Evolutionary conservation across 2,888 invertebrate genomes (phyloP).

Genomic region (Aspidiotus rigidus): DNA sequence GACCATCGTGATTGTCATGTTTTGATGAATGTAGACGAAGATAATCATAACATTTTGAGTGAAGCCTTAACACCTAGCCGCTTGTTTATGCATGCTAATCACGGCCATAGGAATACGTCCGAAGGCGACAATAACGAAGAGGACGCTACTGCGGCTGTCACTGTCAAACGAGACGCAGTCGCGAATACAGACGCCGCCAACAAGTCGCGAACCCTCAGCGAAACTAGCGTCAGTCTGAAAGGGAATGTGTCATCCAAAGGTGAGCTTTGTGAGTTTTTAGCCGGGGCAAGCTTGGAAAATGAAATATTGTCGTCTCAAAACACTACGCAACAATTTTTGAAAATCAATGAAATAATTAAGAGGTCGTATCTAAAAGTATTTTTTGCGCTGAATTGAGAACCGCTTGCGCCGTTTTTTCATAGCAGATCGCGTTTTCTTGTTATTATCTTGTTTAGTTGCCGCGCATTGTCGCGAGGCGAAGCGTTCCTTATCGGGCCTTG

Average conservation of each 20-base stretch:
- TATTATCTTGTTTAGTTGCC: too few species aligned
- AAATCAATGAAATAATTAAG: too few species aligned
- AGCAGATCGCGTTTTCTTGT: too few species aligned
- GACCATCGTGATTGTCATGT: slow-evolving; percentile 11
- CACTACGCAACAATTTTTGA: too few species aligned
- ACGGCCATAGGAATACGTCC: slow-evolving; percentile 26
- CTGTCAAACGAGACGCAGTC: slow-evolving; percentile 13
- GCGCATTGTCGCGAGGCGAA: too few species aligned
- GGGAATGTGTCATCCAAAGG: slow-evolving; percentile 6
- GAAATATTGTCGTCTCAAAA: too few species aligned
- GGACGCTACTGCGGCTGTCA: background rate
- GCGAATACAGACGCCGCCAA: background rate
- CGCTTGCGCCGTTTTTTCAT: too few species aligned
- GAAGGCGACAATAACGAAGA: slow-evolving; percentile 22
- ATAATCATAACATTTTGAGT: slow-evolving; percentile 23
- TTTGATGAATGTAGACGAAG: slow-evolving; percentile 18
- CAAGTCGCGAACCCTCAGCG: slow-evolving; percentile 13
- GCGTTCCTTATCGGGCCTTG: too few species aligned
- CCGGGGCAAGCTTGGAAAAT: too few species aligned
- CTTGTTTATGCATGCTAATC: slow-evolving; percentile 34
- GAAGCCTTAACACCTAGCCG: slow-evolving; percentile 31
- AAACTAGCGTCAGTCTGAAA: slow-evolving; percentile 7
- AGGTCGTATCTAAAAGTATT: too few species aligned
- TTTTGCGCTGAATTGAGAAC: too few species aligned
- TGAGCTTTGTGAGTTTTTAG: too few species aligned